These are phyloP conservation scores for Drosophila obscura DNA, from an alignment of 1,140 invertebrate genomes.

Conservation along the genomic window DNA sequence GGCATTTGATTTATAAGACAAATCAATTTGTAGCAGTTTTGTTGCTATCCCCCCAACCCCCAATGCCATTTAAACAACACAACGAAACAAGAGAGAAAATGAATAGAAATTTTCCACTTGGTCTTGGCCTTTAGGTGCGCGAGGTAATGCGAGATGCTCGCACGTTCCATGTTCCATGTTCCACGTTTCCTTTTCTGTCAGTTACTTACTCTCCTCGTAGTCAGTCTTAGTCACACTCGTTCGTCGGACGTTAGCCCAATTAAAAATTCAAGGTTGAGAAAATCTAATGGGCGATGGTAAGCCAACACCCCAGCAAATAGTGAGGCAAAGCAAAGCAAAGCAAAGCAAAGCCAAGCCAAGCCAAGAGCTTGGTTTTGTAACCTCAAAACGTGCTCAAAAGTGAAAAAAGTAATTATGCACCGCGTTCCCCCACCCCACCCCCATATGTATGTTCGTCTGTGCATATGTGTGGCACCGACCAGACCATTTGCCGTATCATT, in stretches of 20 bases:
- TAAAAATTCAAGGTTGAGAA: slow-evolving; percentile 77
- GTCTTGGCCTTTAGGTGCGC: slow-evolving; percentile 44
- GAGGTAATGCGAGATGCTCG: slow-evolving; percentile 60
- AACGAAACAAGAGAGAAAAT: slow-evolving; percentile 26
- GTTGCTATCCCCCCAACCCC: slow-evolving; percentile 27
- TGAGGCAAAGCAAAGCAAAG: neutral
- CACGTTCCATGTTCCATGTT: slow-evolving; percentile 20
- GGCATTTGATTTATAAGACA: slow-evolving; percentile 70
- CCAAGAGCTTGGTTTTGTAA: slow-evolving; percentile 45
- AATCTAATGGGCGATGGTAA: slow-evolving; percentile 60
- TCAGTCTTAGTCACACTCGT: slow-evolving; percentile 15
- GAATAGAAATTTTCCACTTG: slow-evolving; percentile 28
- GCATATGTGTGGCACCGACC: neutral
- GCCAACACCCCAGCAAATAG: slow-evolving; percentile 27
- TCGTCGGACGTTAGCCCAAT: slow-evolving; percentile 63
- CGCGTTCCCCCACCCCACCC: neutral
- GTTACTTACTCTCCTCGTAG: neutral
- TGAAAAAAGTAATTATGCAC: slow-evolving; percentile 68
- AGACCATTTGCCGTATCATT: slow-evolving; percentile 54
- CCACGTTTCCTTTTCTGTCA: slow-evolving; percentile 38
- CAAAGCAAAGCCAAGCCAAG: neutral
- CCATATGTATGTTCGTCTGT: neutral
- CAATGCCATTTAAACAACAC: slow-evolving; percentile 39
- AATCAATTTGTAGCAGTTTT: slow-evolving; percentile 75
- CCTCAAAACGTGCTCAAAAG: slow-evolving; percentile 74